phyloP scores from a whole-genome alignment of 2,797 vertebrate species.

The Macropodus opercularis region DNA sequence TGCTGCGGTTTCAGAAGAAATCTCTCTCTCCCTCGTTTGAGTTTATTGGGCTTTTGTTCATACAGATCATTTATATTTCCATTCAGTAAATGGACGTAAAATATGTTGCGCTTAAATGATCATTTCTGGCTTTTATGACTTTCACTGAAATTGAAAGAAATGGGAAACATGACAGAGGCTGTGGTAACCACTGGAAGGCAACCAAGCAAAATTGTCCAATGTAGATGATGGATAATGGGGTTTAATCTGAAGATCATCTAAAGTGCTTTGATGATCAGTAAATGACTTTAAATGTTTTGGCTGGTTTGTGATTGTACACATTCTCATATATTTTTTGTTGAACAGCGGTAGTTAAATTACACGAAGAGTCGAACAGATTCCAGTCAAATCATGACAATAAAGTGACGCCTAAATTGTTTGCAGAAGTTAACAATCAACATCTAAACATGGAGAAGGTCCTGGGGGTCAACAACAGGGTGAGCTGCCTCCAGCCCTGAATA shows the following conservation, averaged over 20 bases:
- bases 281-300: conserved; percentile 48
- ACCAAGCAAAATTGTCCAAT: conserved; percentile 42
- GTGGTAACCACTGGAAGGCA: conserved; percentile 50
- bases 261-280: conserved; percentile 52
- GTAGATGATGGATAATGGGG: conserved; percentile 54
- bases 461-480: conserved; percentile 51
- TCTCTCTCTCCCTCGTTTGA: conserved; percentile 41
- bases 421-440: conserved; percentile 34
- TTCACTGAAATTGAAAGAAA: conserved; percentile 64
- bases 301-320: conserved; percentile 28
- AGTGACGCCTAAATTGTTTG: conserved; percentile 36
- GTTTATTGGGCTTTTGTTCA: conserved; percentile 69
- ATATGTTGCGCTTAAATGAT: conserved; percentile 68
- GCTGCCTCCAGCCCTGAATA: conserved; percentile 58
- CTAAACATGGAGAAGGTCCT: conserved; percentile 32
- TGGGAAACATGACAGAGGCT: conserved; percentile 48
- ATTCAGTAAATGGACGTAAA: conserved; percentile 68
- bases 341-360: conserved; percentile 11
- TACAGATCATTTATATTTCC: conserved; percentile 69
- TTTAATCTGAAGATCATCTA: conserved; percentile 54
- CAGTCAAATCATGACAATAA: conserved; percentile 35
- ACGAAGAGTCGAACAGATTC: conserved; percentile 16
- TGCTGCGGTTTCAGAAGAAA: conserved; percentile 59
- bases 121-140: conserved; percentile 65
- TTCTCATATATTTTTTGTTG: conserved; percentile 23